A percentile compares a stretch with the other conserved stretches of the same genome.
Evolutionary conservation across 2,113 vertebrate genomes (phyloP).

Genomic region (Nematolebias whitei): DNA sequence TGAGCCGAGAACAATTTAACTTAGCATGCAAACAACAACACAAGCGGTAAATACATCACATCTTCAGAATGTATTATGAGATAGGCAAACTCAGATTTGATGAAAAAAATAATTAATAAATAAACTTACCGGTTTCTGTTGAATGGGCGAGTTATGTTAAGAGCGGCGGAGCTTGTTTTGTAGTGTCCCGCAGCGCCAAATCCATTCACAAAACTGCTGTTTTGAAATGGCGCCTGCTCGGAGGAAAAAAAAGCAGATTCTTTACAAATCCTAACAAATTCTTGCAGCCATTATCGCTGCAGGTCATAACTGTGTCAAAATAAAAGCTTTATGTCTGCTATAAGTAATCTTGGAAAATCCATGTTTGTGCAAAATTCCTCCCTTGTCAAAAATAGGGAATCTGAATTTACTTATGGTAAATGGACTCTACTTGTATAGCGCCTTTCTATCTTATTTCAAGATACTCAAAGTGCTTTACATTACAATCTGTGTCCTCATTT

Average conservation of each 20-base stretch:
- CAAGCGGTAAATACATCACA: conserved; percentile 27
- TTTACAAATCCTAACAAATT: background rate
- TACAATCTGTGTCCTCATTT: too few relatives aligned
- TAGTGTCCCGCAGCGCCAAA: conserved; percentile 92
- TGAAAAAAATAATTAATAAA: background rate
- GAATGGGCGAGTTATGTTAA: conserved; percentile 91
- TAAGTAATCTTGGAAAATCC: too few relatives aligned
- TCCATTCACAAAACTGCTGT: conserved; percentile 95
- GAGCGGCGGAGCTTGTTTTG: conserved; percentile 87
- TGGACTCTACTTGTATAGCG: too few relatives aligned
- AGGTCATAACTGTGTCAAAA: background rate
- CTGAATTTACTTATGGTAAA: too few relatives aligned
- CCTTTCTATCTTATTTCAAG: too few relatives aligned
- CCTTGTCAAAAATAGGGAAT: too few relatives aligned
- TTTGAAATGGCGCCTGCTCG: conserved; percentile 94
- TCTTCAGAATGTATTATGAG: conserved; percentile 7
- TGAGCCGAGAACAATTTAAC: conserved; percentile 32
- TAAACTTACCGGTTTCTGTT: conserved; percentile 90
- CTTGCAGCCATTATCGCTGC: background rate
- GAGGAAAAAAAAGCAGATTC: background rate
- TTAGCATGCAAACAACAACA: conserved; percentile 27
- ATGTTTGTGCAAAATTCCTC: too few relatives aligned
- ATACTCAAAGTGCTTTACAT: too few relatives aligned
- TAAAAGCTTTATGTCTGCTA: background rate
- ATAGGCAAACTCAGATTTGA: conserved; percentile 2